These are phyloP conservation scores for Drosophila subquinaria DNA, from an alignment of 2,888 invertebrate species.

Conservation along the genomic window DNA sequence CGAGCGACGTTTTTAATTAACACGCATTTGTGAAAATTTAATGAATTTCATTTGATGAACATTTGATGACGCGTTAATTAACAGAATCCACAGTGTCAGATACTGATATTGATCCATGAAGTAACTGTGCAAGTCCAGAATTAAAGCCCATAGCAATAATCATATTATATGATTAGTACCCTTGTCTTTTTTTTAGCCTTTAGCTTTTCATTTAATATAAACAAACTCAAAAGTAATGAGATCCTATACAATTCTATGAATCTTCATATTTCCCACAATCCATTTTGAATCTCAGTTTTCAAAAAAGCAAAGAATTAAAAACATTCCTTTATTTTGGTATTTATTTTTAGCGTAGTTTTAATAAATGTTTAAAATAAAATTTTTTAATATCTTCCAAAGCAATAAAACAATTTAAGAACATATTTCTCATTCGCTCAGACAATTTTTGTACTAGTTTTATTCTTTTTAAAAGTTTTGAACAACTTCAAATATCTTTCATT, in stretches of 20 bases:
- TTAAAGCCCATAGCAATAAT: neutral
- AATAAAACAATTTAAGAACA: no score
- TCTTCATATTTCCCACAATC: no score
- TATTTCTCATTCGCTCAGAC: no score
- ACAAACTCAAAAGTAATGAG: no score
- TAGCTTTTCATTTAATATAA: no score
- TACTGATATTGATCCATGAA: conserved; percentile 4
- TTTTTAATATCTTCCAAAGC: no score
- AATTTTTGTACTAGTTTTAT: no score
- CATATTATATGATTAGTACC: neutral
- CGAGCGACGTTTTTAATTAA: conserved; percentile 60
- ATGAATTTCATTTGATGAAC: conserved; percentile 59
- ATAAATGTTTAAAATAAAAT: neutral
- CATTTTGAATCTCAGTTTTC: neutral
- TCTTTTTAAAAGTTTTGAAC: no score
- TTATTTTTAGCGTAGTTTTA: no score
- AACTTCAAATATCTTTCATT: no score
- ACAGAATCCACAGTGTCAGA: conserved; percentile 28
- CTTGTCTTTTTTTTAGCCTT: no score
- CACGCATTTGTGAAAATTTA: conserved; percentile 71
- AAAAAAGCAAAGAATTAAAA: neutral
- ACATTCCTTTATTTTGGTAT: no score
- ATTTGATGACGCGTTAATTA: conserved; percentile 44
- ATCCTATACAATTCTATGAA: neutral
- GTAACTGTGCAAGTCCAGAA: neutral